Conservation (phyloP, 2,888 invertebrate species). For the Athetis lepigone region DNA sequence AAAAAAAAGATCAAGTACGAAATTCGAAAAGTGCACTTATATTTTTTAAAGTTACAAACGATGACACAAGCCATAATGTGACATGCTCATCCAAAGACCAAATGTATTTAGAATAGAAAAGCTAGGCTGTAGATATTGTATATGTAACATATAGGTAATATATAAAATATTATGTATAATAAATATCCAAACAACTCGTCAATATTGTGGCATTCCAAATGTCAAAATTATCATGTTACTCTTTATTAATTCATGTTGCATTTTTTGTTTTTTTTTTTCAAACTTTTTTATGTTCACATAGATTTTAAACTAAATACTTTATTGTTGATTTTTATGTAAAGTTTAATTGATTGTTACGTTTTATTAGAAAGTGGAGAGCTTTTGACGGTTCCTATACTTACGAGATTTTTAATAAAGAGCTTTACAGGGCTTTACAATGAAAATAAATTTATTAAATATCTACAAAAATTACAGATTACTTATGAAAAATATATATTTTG, state of each 20-base stretch:
- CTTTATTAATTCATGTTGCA: conserved; percentile 69
- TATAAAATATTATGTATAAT: conserved; percentile 69
- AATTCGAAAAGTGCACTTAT: conserved; percentile 89
- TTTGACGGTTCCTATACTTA: conserved; percentile 78
- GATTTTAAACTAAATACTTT: conserved; percentile 72
- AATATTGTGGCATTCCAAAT: conserved; percentile 78
- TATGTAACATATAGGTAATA: conserved; percentile 80
- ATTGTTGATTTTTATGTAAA: conserved; percentile 81
- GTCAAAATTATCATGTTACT: conserved; percentile 69
- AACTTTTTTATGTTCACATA: conserved; percentile 63
- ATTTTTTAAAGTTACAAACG: conserved; percentile 85
- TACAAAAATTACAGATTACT: conserved; percentile 64
- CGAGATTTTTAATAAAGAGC: conserved; percentile 71
- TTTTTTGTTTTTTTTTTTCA: conserved; percentile 66
- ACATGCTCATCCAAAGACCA: conserved; percentile 90
- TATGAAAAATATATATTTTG: conserved; percentile 74
- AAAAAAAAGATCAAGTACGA: conserved; percentile 79
- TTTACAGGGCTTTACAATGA: conserved; percentile 67
- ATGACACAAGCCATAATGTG: conserved; percentile 88
- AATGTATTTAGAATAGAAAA: conserved; percentile 87
- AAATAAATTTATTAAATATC: conserved; percentile 53
- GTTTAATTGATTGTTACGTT: conserved; percentile 84
- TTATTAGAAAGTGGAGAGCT: conserved; percentile 72
- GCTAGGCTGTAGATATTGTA: conserved; percentile 86
- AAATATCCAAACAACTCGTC: conserved; percentile 74